These are phyloP conservation scores for Mirounga angustirostris DNA, from an alignment of 2,113 vertebrate species.

Conservation along the genomic window DNA sequence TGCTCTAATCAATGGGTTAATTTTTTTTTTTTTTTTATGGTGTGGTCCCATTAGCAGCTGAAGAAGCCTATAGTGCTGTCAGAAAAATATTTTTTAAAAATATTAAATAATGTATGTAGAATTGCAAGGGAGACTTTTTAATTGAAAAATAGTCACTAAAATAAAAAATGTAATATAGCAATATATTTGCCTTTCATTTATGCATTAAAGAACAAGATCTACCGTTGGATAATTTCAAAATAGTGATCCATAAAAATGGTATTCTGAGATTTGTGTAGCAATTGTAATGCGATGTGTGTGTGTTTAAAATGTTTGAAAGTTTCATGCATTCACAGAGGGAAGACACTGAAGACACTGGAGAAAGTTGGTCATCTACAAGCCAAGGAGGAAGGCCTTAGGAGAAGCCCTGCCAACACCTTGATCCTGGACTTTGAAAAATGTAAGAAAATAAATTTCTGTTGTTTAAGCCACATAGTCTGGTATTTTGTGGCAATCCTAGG, in stretches of 20 bases:
- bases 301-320: neutral
- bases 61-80: neutral
- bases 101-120: neutral
- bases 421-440: neutral
- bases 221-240: neutral
- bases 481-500: neutral
- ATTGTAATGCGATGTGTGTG: neutral
- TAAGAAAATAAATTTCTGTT: neutral
- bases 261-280: constrained; percentile 12
- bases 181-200: neutral
- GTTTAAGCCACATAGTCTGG: neutral
- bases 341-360: neutral
- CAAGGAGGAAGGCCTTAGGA: neutral
- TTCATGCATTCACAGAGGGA: neutral
- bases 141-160: neutral
- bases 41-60: neutral
- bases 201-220: neutral
- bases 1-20: neutral
- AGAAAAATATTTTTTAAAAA: neutral
- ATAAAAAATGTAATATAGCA: neutral
- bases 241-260: neutral
- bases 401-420: neutral
- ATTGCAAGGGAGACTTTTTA: neutral
- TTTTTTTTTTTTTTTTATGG: neutral
- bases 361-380: neutral